Conservation (phyloP, 2,888 invertebrate species). For the Limenitis camilla region DNA sequence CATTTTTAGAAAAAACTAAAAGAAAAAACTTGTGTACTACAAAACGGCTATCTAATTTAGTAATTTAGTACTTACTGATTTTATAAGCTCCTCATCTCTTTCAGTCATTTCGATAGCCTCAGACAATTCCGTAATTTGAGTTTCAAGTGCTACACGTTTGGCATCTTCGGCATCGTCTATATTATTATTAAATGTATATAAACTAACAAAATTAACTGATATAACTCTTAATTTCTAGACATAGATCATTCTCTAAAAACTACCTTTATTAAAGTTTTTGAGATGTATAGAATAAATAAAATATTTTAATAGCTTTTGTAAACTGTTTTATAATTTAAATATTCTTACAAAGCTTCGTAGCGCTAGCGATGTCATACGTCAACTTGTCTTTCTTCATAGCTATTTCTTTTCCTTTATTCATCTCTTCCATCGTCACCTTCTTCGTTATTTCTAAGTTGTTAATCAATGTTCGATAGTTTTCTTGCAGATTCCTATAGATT, state of each 20-base stretch:
- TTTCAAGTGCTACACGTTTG: conserved; percentile 67
- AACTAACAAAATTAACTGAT: no score
- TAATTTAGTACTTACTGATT: conserved; percentile 37
- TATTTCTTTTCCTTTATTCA: conserved; percentile 78
- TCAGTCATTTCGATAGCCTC: conserved; percentile 77
- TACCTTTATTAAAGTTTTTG: no score
- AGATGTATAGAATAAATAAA: no score
- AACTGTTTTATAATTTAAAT: no score
- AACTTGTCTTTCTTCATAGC: conserved; percentile 76
- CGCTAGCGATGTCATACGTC: conserved; percentile 68
- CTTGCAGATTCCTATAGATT: conserved; percentile 61
- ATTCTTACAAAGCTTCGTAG: conserved; percentile 52
- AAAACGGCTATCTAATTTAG: background rate
- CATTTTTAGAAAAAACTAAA: background rate
- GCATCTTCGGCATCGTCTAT: conserved; percentile 70
- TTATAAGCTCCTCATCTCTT: conserved; percentile 72
- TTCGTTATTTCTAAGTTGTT: conserved; percentile 79
- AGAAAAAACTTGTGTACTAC: background rate
- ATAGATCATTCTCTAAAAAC: no score
- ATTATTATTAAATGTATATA: no score
- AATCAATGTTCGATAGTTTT: conserved; percentile 70
- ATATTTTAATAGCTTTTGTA: no score
- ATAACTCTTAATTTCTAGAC: no score
- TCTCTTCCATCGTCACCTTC: conserved; percentile 78
- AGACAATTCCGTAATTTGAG: conserved; percentile 69